Base-by-base conservation (phyloP, 2,888 invertebrate genomes). In the Serripes groenlandicus region DNA sequence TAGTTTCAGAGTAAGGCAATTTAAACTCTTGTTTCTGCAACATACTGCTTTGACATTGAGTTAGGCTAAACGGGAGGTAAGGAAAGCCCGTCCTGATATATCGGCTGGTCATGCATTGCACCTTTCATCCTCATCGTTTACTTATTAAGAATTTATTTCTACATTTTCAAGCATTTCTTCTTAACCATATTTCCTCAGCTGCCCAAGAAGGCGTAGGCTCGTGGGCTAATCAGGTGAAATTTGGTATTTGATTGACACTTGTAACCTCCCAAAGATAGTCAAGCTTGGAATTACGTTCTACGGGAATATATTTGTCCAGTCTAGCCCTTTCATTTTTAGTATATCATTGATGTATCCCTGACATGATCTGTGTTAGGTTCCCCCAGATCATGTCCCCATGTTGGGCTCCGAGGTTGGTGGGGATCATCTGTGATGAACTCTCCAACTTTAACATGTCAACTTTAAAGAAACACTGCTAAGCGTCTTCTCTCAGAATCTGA, bases 321-420 rank as follows among this genome's bases (percentile, higher is more conserved):
- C 62, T 62, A 32, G 62, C 62, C 62, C 62, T 28, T 62, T 62
- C 11, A 28, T n/a, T 28, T 28, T 37, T 42, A 69, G 69, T 69
- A 69, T 49, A 69, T 49, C 69, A 42, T 18, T 42, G 28, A 69
- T 52, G 49, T 69, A 49, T 4, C 52, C 30, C 69, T 28, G 69
- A 28, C 18, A n/a, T 37, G 3, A 7, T 28, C 28, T 26, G 30
- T n/a, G 30, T 21, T 66, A 52, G 69, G 35, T 21, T 28, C 49
- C 26, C 49, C 69, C 69, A 23, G 69, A 42, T 28, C 1, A 49
- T 49, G 4, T 49, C 69, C 69, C 69, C 28, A 49, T 49, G 69
- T 69, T 42, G 69, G 69, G 35, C 69, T 69, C 69, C 49, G 42
- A 11, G 69, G 69, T 49, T 28, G 69, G 42, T 69, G 69, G 69